These are phyloP conservation scores for Drosophila suboccidentalis DNA, from an alignment of 2,888 invertebrate genomes.

Conservation along the genomic window DNA sequence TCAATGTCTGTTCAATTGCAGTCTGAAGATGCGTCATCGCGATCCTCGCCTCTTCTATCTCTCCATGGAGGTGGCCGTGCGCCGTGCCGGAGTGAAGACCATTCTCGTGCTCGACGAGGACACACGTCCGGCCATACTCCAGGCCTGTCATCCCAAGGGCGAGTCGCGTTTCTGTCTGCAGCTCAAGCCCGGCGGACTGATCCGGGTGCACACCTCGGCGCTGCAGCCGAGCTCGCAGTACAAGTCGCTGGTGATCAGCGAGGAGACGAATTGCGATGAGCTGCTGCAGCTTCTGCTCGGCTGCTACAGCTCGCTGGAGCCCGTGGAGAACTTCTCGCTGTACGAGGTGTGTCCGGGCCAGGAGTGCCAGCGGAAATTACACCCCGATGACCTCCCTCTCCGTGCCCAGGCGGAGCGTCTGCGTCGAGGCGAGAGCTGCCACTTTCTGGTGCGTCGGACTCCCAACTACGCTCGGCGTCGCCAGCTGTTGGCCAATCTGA, in stretches of 20 bases:
- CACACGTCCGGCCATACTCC: conserved; percentile 95
- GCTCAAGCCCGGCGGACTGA: conserved; percentile 95
- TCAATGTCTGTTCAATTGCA: conserved; percentile 33
- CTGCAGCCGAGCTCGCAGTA: conserved; percentile 96
- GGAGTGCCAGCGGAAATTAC: conserved; percentile 94
- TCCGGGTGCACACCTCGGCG: conserved; percentile 96
- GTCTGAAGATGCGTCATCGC: conserved; percentile 93
- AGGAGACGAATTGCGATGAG: conserved; percentile 95
- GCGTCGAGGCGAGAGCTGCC: conserved; percentile 89
- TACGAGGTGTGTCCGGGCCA: conserved; percentile 94
- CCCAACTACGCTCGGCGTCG: conserved; percentile 89
- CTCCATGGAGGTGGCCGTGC: conserved; percentile 96
- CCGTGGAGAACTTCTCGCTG: conserved; percentile 94
- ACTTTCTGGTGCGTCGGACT: conserved; percentile 93
- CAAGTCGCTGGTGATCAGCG: conserved; percentile 95
- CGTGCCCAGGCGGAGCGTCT: conserved; percentile 91
- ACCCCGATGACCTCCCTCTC: conserved; percentile 94
- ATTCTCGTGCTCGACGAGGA: conserved; percentile 94
- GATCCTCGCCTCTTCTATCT: conserved; percentile 97
- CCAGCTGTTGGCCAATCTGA: conserved; percentile 83
- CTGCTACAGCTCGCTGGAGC: conserved; percentile 93
- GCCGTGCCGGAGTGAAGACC: conserved; percentile 93
- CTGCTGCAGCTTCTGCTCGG: conserved; percentile 93
- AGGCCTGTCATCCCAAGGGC: conserved; percentile 97
- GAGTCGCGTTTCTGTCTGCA: conserved; percentile 96